A percentile compares a stretch with the other conserved stretches of the same genome.
Evolutionary conservation across 2,888 invertebrate species (phyloP).

Genomic region (Gymnosoma rotundatum): DNA sequence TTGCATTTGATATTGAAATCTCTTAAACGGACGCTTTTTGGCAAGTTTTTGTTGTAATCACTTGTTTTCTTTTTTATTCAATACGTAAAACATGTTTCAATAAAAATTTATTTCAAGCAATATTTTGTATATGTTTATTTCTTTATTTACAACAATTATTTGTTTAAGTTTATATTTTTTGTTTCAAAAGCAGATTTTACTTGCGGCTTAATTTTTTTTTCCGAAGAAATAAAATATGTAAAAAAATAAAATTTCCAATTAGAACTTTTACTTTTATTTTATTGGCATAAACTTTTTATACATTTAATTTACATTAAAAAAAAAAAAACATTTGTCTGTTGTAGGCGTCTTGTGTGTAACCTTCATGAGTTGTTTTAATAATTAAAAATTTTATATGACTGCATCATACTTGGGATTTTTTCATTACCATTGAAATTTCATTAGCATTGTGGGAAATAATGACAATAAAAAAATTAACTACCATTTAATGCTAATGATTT

Average conservation of each 20-base stretch:
- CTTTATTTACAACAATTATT: not conserved
- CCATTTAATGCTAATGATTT: too few relatives aligned
- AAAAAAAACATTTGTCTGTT: constrained; percentile 22
- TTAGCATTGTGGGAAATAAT: too few relatives aligned
- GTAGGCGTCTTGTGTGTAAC: constrained; percentile 60
- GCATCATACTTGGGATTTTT: too few relatives aligned
- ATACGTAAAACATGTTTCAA: constrained; percentile 32
- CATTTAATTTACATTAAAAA: not conserved
- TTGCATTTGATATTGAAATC: constrained; percentile 65
- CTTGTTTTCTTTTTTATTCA: not conserved
- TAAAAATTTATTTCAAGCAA: constrained; percentile 9
- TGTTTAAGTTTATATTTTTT: not conserved
- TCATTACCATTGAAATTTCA: too few relatives aligned
- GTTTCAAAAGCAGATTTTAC: constrained; percentile 3
- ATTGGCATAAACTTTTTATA: not conserved
- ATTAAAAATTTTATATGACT: constrained; percentile 35
- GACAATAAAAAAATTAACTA: too few relatives aligned
- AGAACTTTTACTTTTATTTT: not conserved
- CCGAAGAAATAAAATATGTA: not conserved
- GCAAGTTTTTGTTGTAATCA: constrained; percentile 30
- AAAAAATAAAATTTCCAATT: not conserved
- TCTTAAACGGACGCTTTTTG: constrained; percentile 46
- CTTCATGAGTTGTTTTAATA: constrained; percentile 54
- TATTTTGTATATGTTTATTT: not conserved
- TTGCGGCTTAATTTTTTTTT: not conserved